Base-by-base conservation (phyloP, 2,797 vertebrate species). In the Myiotriccus ornatus region DNA sequence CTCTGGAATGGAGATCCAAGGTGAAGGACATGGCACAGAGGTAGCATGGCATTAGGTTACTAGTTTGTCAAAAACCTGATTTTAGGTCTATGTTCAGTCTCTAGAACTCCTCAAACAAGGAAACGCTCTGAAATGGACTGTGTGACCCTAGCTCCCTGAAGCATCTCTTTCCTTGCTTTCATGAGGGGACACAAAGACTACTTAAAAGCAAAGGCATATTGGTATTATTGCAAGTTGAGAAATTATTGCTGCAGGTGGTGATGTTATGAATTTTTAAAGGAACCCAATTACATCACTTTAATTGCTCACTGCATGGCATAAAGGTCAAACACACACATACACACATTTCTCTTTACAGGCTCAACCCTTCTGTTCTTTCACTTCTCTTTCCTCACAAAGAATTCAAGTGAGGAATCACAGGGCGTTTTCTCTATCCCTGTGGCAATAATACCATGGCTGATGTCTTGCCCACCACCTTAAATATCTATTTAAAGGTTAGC, bases 1-100 rank as follows among this genome's bases (percentile, higher is more conserved):
- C 21, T 69, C 28, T 1, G 2, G 37, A 21, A 30, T 18, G 32
- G 10, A 6, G 30, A 82, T 47, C 6, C 12, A 37, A 50, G 39
- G 9, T 6, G 53, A 82, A 65, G 39, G 30, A 64, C 0, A 1
- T 7, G 9, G 71, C 0, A 0, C 30, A 82, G 34, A 87, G 14
- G 23, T 34, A 83, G 35, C 37, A 52, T 1, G 5, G 70, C 22
- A 8, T 68, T 15, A 83, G 14, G 34, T 27, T 67, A 23, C 9
- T 28, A 21, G 32, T 50, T 82, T 59, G n/a, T 56, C 39, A 87
- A 60, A 77, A 65, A 52, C 1, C 17, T 60, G 6, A n/a, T 34
- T 55, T 74, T 63, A 60, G 41, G 34, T 32, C 8, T 32, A 17
- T 4, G 7, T 46, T 28, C 22, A 62, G 50, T 12, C 50, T 65